Base-by-base conservation (phyloP, 2,888 invertebrate species). In the Eurytoma adleriae region DNA sequence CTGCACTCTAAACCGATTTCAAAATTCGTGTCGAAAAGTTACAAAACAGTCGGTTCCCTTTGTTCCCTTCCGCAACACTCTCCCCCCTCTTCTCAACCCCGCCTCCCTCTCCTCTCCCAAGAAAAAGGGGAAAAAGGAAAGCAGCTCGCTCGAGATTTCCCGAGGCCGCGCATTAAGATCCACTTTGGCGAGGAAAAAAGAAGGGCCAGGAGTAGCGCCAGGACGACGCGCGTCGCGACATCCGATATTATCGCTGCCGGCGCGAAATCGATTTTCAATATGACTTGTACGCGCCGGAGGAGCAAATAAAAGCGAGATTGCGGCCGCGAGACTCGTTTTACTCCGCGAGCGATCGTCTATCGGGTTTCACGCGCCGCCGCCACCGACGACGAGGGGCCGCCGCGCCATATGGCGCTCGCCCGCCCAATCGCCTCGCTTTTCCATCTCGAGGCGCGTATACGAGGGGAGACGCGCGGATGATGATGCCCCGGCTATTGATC, bases 211-310 rank as follows among this genome's bases (percentile, higher is more conserved):
- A n/a, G n/a, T n/a, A n/a, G n/a, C n/a, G n/a, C n/a, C n/a, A n/a
- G n/a, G 10, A 10, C 2, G 12, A 18, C 30, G 18, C n/a, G 56
- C 16, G 48, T 40, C 48, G 66, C 72, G 80, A 77, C 80, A 80
- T 50, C 61, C 73, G 76, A 80, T 76, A 76, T 68, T 68, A 80
- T 76, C 72, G 80, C 76, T 73, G 62, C 10, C 68, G 78, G 73
- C 74, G 80, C 73, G 69, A 80, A 80, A 80, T 78, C 77, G 77
- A 80, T 80, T 80, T 78, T 74, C 80, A 80, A 74, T 78, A 62
- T 77, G 72, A 76, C 67, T 77, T 62, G 52, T 67, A 75, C 14
- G 52, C 40, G 27, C n/a, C 7, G 20, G 40, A 40, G 48, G 69
- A 74, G 69, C 64, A 64, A 74, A 79, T 69, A 79, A 74, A 79